A percentile compares a stretch with the other conserved stretches of the same genome.
Conservation (phyloP, 1,140 invertebrate genomes). For the Saccostrea echinata region DNA sequence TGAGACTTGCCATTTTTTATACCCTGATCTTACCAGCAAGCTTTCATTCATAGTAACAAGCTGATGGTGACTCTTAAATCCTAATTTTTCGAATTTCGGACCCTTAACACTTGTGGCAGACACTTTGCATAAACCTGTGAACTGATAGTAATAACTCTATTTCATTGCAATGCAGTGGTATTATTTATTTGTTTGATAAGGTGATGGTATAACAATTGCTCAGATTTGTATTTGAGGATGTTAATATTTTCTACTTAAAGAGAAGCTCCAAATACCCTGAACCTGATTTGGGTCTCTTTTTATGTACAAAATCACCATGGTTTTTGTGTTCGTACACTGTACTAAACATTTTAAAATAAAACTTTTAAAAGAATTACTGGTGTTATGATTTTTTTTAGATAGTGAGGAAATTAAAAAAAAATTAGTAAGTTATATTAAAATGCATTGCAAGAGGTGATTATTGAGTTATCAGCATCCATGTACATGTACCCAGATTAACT, state of each 20-base stretch:
- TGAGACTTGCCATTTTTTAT: slow-evolving; percentile 30
- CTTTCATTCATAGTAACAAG: slow-evolving; percentile 33
- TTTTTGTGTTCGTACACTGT: slow-evolving; percentile 14
- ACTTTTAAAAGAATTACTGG: not conserved
- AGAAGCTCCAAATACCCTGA: slow-evolving; percentile 29
- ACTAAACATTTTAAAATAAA: slow-evolving; percentile 34
- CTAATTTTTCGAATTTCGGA: slow-evolving; percentile 43
- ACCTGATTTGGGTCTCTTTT: slow-evolving; percentile 26
- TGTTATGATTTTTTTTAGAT: too few relatives aligned
- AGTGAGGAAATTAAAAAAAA: too few relatives aligned
- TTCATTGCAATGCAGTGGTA: not conserved
- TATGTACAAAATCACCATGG: slow-evolving; percentile 15
- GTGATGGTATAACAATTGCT: not conserved
- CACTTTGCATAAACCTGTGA: not conserved
- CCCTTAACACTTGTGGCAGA: slow-evolving; percentile 14
- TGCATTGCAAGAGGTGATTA: too few relatives aligned
- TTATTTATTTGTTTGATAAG: slow-evolving; percentile 18
- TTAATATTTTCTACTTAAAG: slow-evolving; percentile 28
- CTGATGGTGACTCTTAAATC: slow-evolving; percentile 25
- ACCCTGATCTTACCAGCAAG: slow-evolving; percentile 26
- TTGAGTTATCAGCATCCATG: too few relatives aligned
- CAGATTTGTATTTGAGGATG: not conserved
- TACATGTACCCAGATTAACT: too few relatives aligned
- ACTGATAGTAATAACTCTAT: not conserved
- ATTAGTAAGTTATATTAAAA: too few relatives aligned